A percentile compares a stretch with the other conserved stretches of the same genome.
Evolutionary conservation across 2,888 invertebrate species (phyloP).

Genomic region (Xiphydria camelus): DNA sequence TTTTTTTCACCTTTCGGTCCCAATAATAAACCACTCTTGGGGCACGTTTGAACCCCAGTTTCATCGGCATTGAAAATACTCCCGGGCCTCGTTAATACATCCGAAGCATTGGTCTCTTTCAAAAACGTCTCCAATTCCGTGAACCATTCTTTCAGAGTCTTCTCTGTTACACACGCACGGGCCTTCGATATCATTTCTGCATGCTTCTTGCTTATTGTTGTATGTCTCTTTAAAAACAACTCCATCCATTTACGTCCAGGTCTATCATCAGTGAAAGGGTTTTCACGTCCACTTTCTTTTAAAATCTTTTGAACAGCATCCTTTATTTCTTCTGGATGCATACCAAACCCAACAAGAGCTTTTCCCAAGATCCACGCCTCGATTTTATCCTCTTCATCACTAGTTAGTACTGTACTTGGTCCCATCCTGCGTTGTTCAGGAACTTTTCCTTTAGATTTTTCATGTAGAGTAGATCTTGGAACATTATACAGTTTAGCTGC

Average conservation of each 20-base stretch:
- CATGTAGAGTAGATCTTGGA: too few relatives aligned
- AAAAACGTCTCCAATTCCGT: too few relatives aligned
- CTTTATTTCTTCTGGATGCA: constrained; percentile 33
- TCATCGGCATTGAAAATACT: constrained; percentile 31
- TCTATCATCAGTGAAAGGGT: constrained; percentile 27
- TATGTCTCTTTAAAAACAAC: constrained; percentile 36
- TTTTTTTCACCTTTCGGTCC: constrained; percentile 26
- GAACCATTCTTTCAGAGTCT: constrained; percentile 28
- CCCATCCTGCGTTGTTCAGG: too few relatives aligned
- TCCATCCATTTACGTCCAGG: too few relatives aligned
- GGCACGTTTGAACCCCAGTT: constrained; percentile 24
- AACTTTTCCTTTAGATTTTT: too few relatives aligned
- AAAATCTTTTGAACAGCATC: constrained; percentile 28
- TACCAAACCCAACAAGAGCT: constrained; percentile 32
- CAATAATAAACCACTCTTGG: constrained; percentile 25
- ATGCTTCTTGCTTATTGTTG: constrained; percentile 29
- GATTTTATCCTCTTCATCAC: constrained; percentile 20
- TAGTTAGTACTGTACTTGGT: too few relatives aligned
- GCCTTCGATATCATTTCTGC: constrained; percentile 31
- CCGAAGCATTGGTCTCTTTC: constrained; percentile 19
- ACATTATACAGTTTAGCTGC: too few relatives aligned
- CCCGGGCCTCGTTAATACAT: constrained; percentile 19
- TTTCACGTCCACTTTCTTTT: constrained; percentile 19
- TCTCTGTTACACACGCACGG: constrained; percentile 32
- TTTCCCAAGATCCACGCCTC: constrained; percentile 27